Evolutionary conservation across 2,888 invertebrate species (phyloP), one percentile per base, ranked within the genome.

Genomic region (Digitonthophagus gazella): DNA sequence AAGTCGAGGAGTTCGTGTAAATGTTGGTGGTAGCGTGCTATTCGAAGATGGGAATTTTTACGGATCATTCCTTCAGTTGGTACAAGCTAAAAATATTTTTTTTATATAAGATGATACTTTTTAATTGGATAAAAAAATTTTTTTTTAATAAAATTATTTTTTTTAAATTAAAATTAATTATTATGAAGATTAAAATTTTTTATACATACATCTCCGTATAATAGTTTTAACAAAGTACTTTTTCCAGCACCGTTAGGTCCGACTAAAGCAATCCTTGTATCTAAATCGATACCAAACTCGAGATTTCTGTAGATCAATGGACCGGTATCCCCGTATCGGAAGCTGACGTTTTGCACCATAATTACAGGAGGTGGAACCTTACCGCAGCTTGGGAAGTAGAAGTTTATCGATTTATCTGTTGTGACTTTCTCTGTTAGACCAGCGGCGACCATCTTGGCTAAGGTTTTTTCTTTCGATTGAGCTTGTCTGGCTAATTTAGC

Each of bases 171-270:
- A 8, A 44, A 44, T 44, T 44, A 44, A 44, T 44, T 44, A 44
- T 20, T 8, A n/a, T 20, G 15, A 64, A 64, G 22, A 15, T 44
- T 2, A 56, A 56, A 66, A 56, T 2, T 20, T 2, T 3, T 6
- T 15, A 28, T 44, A 85, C 90, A 88, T 82, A 93, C 93, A 80
- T 98, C 98, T 76, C 96, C 96, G 77, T 95, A 96, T 0, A 99
- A 87, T 72, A 99, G 85, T 82, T 99, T 99, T 66, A 99, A 86
- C 2, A 99, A 86, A 0, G 99, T 99, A 76, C 97, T 97, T 84
- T 99, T 99, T 75, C 99, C 99, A 67, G 98, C 98, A 76, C 99
- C 99, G 83, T 99, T 99, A 2, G 98, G 98, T 0, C 95, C 98
- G 0, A 99, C 98, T 64, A 99, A 85, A 11, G 98, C 99, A 58